Conservation (phyloP, 1,140 invertebrate genomes). For the Aphaenogaster ashmeadi region DNA sequence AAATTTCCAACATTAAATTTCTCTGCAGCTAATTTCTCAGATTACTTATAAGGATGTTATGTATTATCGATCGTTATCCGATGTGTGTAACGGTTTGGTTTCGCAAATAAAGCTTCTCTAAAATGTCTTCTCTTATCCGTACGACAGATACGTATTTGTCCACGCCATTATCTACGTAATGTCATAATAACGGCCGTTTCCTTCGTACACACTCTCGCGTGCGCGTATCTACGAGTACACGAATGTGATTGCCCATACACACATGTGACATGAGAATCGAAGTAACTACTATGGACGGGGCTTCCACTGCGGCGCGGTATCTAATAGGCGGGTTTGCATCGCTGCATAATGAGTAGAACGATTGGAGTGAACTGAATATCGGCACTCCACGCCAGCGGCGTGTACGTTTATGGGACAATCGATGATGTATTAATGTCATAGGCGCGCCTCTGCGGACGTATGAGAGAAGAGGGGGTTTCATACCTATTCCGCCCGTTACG, state of each 20-base stretch:
- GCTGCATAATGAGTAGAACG: constrained; percentile 75
- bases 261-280: constrained; percentile 21
- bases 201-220: neutral
- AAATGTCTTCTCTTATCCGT: neutral
- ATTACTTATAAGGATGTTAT: neutral
- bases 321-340: constrained; percentile 69
- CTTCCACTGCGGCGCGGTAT: constrained; percentile 29
- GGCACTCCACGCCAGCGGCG: constrained; percentile 57
- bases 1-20: constrained; percentile 24
- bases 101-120: neutral
- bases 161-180: constrained; percentile 64
- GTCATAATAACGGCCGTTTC: constrained; percentile 67
- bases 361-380: constrained; percentile 73
- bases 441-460: constrained; percentile 41
- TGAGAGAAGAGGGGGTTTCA: constrained; percentile 30
- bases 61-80: neutral
- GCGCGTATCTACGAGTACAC: neutral
- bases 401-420: constrained; percentile 76
- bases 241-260: neutral
- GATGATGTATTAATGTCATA: constrained; percentile 81
- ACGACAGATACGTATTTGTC: constrained; percentile 48
- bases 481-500: constrained; percentile 56
- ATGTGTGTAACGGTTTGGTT: neutral
- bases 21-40: neutral
- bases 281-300: constrained; percentile 49